Conservation (phyloP, 2,888 invertebrate genomes). For the Celastrina argiolus region DNA sequence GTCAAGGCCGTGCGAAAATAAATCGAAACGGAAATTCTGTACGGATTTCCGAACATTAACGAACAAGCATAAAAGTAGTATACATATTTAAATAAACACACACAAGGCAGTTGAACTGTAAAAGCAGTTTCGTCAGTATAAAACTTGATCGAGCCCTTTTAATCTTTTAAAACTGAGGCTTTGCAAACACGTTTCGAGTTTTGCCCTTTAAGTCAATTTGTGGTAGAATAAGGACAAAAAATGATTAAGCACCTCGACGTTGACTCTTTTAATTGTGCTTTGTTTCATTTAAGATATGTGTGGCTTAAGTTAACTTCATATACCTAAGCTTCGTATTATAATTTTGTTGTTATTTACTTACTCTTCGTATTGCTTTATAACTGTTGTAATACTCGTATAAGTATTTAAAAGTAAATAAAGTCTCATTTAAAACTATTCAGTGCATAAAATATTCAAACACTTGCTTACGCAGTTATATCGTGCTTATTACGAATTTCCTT, state of each 20-base stretch:
- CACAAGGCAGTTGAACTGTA: background rate
- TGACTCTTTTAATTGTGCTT: background rate
- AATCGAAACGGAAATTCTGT: background rate
- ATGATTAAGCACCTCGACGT: conserved; percentile 2
- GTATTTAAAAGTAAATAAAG: no score
- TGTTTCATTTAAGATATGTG: background rate
- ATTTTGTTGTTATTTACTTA: no score
- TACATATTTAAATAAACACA: background rate
- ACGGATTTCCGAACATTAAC: background rate
- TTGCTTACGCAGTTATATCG: no score
- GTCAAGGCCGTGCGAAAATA: background rate
- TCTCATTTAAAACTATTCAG: no score
- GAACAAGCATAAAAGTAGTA: background rate
- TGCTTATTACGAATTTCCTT: no score
- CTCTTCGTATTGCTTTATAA: no score
- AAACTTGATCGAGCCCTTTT: background rate
- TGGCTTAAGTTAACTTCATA: no score
- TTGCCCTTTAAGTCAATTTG: conserved; percentile 19
- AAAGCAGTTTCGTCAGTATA: background rate
- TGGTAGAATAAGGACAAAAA: conserved; percentile 17
- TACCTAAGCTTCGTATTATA: no score
- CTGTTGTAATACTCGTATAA: no score
- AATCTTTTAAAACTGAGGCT: conserved; percentile 12
- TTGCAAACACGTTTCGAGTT: conserved; percentile 12
- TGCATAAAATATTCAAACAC: no score